Evolutionary conservation across 2,888 invertebrate species (phyloP), one percentile per base, ranked within the genome.

Genomic region (Aplocera efformata): DNA sequence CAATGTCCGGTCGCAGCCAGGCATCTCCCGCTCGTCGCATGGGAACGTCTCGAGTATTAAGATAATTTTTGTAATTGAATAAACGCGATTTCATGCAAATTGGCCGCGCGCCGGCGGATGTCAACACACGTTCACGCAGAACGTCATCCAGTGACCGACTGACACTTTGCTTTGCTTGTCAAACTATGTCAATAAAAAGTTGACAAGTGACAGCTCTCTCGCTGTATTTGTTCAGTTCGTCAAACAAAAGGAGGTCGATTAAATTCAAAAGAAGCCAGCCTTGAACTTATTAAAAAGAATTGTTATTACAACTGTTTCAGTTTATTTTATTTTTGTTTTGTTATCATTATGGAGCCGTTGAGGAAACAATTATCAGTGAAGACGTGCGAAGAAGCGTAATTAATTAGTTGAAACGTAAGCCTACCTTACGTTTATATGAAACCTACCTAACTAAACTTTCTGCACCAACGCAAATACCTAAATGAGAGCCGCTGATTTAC

Each of bases 41-140:
- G 69, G 63, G 58, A 60, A 66, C 66, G 63, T 63, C 64, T 66
- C 63, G 58, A 63, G 53, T 71, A 72, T 70, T 73, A 76, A 69
- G 67, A 75, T 78, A 75, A 74, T 76, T 50, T 17, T 63, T 77
- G 66, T 80, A 83, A 83, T 81, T 84, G 79, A 84, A 78, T 79
- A 80, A 80, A 75, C 67, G 72, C 69, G 77, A 82, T 79, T 79
- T 70, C 69, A 74, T 75, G 72, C 75, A 78, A 84, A 81, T 82
- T 79, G 76, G 64, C 65, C 63, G 67, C 63, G 67, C 66, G 69
- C 65, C 61, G 67, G 61, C 64, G 63, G 67, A 60, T 48, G 37
- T 55, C 56, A 49, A 58, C 63, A 60, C 68, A 78, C 85, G 83
- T 83, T 75, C 71, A 67, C 64, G 60, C 70, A 47, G 67, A 55